phyloP scores from a whole-genome alignment of 2,113 vertebrate genomes.

The Triplophysa dalaica region DNA sequence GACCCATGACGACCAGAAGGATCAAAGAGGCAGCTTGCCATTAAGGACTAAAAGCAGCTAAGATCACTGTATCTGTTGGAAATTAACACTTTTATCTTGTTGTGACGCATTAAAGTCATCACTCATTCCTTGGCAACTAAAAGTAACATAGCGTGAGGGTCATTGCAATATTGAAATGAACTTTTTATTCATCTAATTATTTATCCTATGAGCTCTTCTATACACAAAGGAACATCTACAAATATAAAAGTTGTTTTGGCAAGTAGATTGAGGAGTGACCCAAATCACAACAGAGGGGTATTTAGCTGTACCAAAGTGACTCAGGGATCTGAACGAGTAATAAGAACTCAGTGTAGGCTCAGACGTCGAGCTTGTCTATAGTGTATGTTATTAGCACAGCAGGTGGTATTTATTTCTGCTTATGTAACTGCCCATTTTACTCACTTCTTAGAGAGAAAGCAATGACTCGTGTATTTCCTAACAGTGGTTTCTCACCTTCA shows the following conservation, averaged over 20 bases:
- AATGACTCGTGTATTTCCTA: background rate
- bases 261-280: background rate
- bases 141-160: background rate
- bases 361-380: background rate
- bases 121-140: background rate
- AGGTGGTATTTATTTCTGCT: background rate
- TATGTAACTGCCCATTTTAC: no score
- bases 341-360: background rate
- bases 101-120: background rate
- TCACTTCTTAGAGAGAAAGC: background rate
- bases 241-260: background rate
- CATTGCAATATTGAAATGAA: background rate
- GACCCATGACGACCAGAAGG: background rate
- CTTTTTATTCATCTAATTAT: background rate
- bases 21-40: constrained; percentile 1
- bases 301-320: background rate
- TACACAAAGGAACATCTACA: background rate
- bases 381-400: background rate
- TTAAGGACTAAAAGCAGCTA: background rate
- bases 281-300: background rate
- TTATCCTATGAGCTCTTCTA: background rate
- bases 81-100: constrained; percentile 1
- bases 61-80: background rate
- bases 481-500: no score
- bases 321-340: background rate